Conservation (phyloP, 2,888 invertebrate species). For the Osmoderma eremita region DNA sequence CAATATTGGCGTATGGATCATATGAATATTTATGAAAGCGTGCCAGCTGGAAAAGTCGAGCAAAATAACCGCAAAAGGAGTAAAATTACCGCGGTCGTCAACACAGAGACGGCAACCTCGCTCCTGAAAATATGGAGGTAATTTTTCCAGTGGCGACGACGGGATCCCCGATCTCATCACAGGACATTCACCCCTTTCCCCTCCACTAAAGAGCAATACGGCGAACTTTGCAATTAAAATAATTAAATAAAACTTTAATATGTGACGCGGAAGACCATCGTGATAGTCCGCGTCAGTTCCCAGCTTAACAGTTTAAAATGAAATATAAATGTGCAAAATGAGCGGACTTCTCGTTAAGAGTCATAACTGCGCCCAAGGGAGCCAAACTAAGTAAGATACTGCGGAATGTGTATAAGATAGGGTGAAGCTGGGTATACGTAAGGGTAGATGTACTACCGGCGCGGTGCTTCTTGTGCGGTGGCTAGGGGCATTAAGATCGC, state of each 20-base stretch:
- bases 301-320: constrained; percentile 36
- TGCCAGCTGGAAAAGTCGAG: neutral
- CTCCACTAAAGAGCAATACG: neutral
- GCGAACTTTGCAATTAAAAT: constrained; percentile 39
- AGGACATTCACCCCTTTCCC: neutral
- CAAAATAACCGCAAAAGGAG: too few species aligned
- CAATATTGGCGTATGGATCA: neutral
- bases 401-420: constrained; percentile 37
- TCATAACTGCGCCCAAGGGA: constrained; percentile 38
- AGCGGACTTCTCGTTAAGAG: constrained; percentile 41
- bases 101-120: neutral
- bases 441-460: constrained; percentile 21
- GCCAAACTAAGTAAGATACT: constrained; percentile 36
- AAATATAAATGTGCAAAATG: constrained; percentile 43
- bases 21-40: constrained; percentile 6
- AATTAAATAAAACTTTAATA: constrained; percentile 41
- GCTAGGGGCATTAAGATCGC: constrained; percentile 55
- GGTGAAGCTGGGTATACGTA: constrained; percentile 17
- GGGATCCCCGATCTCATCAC: constrained; percentile 3
- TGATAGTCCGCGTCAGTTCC: constrained; percentile 15
- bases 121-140: neutral
- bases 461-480: constrained; percentile 29
- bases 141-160: neutral
- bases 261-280: constrained; percentile 14
- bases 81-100: neutral